phyloP scores from a whole-genome alignment of 2,888 invertebrate genomes.

The Drosophila anomalata region DNA sequence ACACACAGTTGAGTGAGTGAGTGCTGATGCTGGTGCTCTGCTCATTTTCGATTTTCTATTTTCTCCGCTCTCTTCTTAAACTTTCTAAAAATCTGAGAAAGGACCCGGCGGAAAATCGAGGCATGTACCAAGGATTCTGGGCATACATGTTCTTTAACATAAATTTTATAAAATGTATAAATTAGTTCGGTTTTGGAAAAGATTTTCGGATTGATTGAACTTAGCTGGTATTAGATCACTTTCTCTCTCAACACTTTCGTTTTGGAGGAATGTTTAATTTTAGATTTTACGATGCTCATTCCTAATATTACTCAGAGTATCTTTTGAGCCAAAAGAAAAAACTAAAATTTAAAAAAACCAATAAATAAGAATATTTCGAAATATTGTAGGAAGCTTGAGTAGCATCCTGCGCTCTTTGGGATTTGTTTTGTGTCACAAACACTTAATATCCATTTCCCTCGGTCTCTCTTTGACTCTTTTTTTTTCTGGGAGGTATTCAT shows the following conservation, averaged over 20 bases:
- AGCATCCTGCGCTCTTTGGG: slow-evolving; percentile 40
- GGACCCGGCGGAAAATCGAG: slow-evolving; percentile 22
- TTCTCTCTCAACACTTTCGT: slow-evolving; percentile 26
- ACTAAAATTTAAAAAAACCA: slow-evolving; percentile 20
- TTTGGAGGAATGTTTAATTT: slow-evolving; percentile 57
- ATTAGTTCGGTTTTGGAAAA: not conserved
- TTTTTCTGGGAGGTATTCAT: slow-evolving; percentile 5
- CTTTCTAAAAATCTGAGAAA: not conserved
- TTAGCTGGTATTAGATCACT: slow-evolving; percentile 15
- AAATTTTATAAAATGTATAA: not conserved
- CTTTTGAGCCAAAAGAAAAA: slow-evolving; percentile 41
- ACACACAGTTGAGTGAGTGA: slow-evolving; percentile 63
- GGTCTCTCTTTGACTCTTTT: slow-evolving; percentile 7
- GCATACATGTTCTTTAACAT: not conserved
- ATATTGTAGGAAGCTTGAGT: slow-evolving; percentile 23
- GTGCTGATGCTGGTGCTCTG: slow-evolving; percentile 27
- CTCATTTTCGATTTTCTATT: slow-evolving; percentile 14
- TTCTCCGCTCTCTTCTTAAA: slow-evolving; percentile 22
- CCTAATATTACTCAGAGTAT: slow-evolving; percentile 25
- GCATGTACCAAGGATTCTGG: slow-evolving; percentile 9
- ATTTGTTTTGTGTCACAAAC: slow-evolving; percentile 79
- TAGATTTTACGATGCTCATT: slow-evolving; percentile 53
- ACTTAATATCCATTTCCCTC: slow-evolving; percentile 59
- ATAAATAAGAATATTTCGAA: slow-evolving; percentile 12
- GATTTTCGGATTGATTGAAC: slow-evolving; percentile 16